A percentile compares a stretch with the other conserved stretches of the same genome.
phyloP scores from a whole-genome alignment of 2,797 vertebrate species.

The Coluber constrictor region DNA sequence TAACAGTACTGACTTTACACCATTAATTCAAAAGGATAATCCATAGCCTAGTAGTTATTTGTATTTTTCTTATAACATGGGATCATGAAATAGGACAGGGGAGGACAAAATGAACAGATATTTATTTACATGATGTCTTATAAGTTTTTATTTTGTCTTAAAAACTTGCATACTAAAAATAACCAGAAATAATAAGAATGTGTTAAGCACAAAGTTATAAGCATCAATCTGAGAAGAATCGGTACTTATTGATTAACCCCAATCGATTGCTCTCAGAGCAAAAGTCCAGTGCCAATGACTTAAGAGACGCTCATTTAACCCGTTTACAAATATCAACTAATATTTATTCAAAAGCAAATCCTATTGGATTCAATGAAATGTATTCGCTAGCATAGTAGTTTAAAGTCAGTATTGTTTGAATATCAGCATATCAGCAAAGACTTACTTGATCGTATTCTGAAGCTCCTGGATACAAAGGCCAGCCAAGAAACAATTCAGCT shows the following conservation, averaged over 20 bases:
- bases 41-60: background rate
- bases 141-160: background rate
- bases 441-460: constrained; percentile 98
- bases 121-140: background rate
- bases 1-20: background rate
- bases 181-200: background rate
- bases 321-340: background rate
- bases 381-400: background rate
- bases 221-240: background rate
- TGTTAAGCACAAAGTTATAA: background rate
- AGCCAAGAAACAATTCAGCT: constrained; percentile 94
- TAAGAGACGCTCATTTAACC: background rate
- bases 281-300: background rate
- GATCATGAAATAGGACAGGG: background rate
- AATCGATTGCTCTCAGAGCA: background rate
- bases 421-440: background rate
- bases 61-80: background rate
- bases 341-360: background rate
- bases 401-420: background rate
- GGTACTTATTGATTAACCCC: background rate
- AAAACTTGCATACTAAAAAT: background rate
- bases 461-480: constrained; percentile 96
- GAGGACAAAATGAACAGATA: background rate
- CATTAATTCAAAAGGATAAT: background rate
- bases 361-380: background rate